Evolutionary conservation across 2,797 vertebrate species (phyloP).

Genomic region (Galagoides demidoff): DNA sequence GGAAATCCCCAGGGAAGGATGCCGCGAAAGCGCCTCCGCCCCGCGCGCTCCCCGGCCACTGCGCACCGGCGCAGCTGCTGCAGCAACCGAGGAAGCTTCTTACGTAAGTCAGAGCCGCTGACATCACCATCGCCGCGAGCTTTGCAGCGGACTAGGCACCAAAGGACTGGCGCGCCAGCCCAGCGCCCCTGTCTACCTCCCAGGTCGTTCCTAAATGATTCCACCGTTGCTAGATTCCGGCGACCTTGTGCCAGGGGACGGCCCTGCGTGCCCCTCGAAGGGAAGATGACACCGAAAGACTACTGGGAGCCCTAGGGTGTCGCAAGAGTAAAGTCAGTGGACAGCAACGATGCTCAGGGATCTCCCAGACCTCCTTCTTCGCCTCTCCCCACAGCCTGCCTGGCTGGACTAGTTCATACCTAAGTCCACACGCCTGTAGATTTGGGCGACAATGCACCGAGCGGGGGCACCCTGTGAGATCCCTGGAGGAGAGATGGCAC

Average conservation of each 20-base stretch:
- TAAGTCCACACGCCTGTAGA: not conserved
- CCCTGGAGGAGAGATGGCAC: not conserved
- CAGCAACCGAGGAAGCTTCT: conserved; percentile 83
- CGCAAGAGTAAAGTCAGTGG: conserved; percentile 47
- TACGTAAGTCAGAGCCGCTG: conserved; percentile 87
- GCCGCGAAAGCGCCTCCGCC: conserved; percentile 56
- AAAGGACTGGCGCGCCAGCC: not conserved
- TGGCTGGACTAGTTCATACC: not conserved
- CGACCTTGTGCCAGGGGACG: not conserved
- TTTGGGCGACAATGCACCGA: not conserved
- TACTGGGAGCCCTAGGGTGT: conserved; percentile 1
- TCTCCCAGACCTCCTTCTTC: not conserved
- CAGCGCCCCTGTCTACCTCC: conserved; percentile 13
- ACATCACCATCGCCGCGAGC: conserved; percentile 85
- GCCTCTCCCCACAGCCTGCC: not conserved
- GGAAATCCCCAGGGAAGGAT: conserved; percentile 56
- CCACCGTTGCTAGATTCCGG: not conserved
- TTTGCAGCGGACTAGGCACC: conserved; percentile 59
- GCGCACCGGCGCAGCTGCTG: conserved; percentile 77
- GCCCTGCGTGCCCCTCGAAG: not conserved
- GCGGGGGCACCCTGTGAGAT: not conserved
- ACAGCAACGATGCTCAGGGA: conserved; percentile 6
- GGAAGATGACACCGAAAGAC: not conserved
- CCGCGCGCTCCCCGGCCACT: conserved; percentile 42
- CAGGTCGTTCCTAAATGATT: not conserved